Percentiles rank a stretch among this genome's conserved stretches.
These are phyloP conservation scores for Endomychus coccineus DNA, from an alignment of 2,888 invertebrate genomes.

Conservation along the genomic window DNA sequence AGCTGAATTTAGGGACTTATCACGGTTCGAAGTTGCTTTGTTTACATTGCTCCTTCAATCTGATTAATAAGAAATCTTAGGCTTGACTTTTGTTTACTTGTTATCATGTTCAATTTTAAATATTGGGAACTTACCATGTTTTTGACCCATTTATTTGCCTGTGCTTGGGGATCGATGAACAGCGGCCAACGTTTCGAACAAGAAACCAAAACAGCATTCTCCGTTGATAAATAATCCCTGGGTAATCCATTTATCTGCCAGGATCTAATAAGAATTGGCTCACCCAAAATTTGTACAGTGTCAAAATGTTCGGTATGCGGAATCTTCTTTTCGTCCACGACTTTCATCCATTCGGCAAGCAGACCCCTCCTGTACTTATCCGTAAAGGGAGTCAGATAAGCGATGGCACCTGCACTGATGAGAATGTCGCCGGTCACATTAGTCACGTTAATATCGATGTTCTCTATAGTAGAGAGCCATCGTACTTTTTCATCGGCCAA, in stretches of 20 bases:
- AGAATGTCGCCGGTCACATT: slow-evolving; percentile 67
- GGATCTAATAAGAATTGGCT: slow-evolving; percentile 64
- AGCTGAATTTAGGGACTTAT: too few species aligned
- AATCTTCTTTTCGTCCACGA: slow-evolving; percentile 47
- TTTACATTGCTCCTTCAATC: too few species aligned
- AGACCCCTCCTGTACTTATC: slow-evolving; percentile 54
- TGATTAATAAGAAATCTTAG: too few species aligned
- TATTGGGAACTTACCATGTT: slow-evolving; percentile 83
- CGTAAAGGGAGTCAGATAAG: slow-evolving; percentile 74
- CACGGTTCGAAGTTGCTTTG: too few species aligned
- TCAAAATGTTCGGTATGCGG: slow-evolving; percentile 63
- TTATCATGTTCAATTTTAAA: too few species aligned
- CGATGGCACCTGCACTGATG: slow-evolving; percentile 63
- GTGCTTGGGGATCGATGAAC: slow-evolving; percentile 87
- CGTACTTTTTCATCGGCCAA: slow-evolving; percentile 51
- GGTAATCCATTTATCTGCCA: slow-evolving; percentile 86
- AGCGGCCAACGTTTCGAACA: slow-evolving; percentile 83
- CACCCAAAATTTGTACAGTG: slow-evolving; percentile 60
- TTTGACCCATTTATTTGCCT: slow-evolving; percentile 88
- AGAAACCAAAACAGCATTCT: slow-evolving; percentile 78
- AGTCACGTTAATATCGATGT: slow-evolving; percentile 48
- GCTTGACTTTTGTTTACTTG: too few species aligned
- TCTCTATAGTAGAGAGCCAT: slow-evolving; percentile 64
- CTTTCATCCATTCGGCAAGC: slow-evolving; percentile 51
- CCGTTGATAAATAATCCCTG: slow-evolving; percentile 75